Conservation (phyloP, 2,797 vertebrate genomes). For the Liasis olivaceus region DNA sequence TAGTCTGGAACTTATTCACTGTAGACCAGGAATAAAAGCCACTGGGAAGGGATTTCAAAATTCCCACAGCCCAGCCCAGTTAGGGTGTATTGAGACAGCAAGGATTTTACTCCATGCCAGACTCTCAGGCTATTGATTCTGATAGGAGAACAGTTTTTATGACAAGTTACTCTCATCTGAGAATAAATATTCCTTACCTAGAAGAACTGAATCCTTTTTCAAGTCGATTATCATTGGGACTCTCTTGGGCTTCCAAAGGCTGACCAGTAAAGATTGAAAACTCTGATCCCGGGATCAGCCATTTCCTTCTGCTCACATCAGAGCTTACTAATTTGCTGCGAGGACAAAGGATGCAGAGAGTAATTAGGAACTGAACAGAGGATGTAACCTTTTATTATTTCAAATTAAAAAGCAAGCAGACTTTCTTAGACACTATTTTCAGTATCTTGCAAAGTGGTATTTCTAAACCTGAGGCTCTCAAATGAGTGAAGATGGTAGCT, state of each 20-base stretch:
- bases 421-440: not conserved
- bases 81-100: not conserved
- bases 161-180: not conserved
- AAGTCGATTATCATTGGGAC: constrained; percentile 56
- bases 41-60: not conserved
- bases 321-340: constrained; percentile 68
- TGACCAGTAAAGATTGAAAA: constrained; percentile 78
- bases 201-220: constrained; percentile 50
- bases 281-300: constrained; percentile 71
- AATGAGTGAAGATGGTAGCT: no score
- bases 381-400: not conserved
- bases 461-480: not conserved
- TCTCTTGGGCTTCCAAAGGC: constrained; percentile 68
- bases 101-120: not conserved
- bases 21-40: not conserved
- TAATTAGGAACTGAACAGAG: constrained; percentile 59
- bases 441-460: not conserved
- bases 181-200: constrained; percentile 59
- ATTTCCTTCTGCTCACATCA: constrained; percentile 78
- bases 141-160: not conserved
- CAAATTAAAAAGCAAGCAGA: not conserved
- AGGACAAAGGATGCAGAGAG: constrained; percentile 72
- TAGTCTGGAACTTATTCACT: not conserved
- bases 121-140: no score
- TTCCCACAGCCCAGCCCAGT: not conserved